Evolutionary conservation across 2,888 invertebrate genomes (phyloP).

Genomic region (Leptinotarsa rubiginosa): DNA sequence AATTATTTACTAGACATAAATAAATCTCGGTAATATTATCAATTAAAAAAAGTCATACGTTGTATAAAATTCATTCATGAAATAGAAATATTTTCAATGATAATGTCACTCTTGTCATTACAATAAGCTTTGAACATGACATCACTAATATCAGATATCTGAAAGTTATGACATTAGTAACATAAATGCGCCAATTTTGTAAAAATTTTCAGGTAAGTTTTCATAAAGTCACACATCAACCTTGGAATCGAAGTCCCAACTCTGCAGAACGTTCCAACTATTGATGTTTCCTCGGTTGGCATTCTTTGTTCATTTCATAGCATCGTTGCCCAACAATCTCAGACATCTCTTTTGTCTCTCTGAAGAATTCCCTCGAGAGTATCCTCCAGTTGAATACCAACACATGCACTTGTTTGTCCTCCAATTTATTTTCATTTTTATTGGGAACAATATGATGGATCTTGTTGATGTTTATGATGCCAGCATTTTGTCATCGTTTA

Average conservation of each 20-base stretch:
- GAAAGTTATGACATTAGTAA: no score
- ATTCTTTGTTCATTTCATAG: conserved; percentile 10
- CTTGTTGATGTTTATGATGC: conserved; percentile 16
- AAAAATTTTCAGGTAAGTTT: no score
- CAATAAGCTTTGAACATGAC: no score
- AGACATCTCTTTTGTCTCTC: conserved; percentile 11
- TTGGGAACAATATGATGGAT: conserved; percentile 18
- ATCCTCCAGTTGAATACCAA: conserved; percentile 10
- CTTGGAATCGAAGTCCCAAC: background rate
- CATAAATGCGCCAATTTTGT: no score
- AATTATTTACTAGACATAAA: no score
- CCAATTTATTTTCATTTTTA: conserved; percentile 22
- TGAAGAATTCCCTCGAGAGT: conserved; percentile 11
- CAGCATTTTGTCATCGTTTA: conserved; percentile 21
- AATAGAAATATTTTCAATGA: no score
- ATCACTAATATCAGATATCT: no score
- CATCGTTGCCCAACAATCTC: background rate
- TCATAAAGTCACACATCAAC: background rate
- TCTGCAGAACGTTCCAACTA: conserved; percentile 2
- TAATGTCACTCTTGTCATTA: no score
- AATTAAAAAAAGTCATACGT: no score
- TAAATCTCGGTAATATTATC: no score
- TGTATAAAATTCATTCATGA: no score
- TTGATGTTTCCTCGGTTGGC: background rate
- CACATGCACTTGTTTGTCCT: conserved; percentile 20